Base-by-base conservation (phyloP, 1,140 invertebrate genomes). In the Sipha flava region DNA sequence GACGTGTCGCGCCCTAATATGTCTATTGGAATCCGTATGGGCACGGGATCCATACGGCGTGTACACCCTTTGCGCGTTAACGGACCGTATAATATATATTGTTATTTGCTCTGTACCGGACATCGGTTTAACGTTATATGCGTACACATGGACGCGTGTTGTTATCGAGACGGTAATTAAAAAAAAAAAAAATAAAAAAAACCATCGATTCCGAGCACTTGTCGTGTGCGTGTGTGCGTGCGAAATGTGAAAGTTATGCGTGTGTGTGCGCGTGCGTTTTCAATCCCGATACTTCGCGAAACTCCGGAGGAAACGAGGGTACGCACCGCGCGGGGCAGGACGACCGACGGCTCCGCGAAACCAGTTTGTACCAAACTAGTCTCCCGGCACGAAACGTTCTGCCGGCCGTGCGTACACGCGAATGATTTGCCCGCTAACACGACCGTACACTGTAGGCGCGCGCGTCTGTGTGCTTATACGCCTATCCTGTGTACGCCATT, bases 351-450 rank as follows among this genome's bases (percentile, higher is more conserved):
- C n/a, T 37, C 1, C 7, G 31, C 18, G 10, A 57, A 77, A 77
- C 73, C 73, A 77, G 73, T 77, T 77, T 77, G 73, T 26, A 40
- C 14, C 26, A 45, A 29, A 70, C 40, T 29, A 29, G 40, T 47
- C 23, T 29, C 43, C 2, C 3, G 16, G 23, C 43, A 29, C n/a
- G n/a, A 70, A 43, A 45, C 43, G 37, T 64, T 64, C 21, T 68
- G n/a, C 21, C 23, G 18, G 16, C 34, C 34, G 18, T 18, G 26
- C 43, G 1, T 18, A 47, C 45, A 18, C 45, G 45, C 45, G 45
- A 18, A 18, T 18, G n/a, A 47, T 18, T n/a, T n/a, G n/a, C n/a
- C n/a, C n/a, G n/a, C n/a, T n/a, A n/a, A n/a, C n/a, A n/a, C n/a
- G n/a, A n/a, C n/a, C n/a, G n/a, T n/a, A n/a, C n/a, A n/a, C n/a